Conservation (phyloP, 1,140 invertebrate species). For the Periplaneta americana region DNA sequence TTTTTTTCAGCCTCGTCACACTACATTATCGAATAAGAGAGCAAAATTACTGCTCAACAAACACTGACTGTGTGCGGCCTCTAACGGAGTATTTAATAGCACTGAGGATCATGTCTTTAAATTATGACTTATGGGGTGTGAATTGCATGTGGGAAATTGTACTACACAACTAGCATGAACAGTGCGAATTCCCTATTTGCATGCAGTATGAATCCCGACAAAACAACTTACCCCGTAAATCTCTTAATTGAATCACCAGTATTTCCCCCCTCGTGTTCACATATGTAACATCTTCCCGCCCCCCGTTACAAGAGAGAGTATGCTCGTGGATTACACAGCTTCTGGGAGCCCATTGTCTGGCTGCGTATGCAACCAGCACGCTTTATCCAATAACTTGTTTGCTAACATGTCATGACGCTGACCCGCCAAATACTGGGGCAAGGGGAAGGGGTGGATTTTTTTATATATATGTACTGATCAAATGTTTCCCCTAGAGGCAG, state of each 20-base stretch:
- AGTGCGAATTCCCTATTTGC: neutral
- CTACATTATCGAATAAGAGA: too few relatives aligned
- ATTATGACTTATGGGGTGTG: too few relatives aligned
- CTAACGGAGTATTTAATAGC: too few relatives aligned
- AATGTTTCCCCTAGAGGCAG: neutral
- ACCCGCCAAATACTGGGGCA: neutral
- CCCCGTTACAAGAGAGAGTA: neutral
- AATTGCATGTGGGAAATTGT: neutral
- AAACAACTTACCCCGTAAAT: neutral
- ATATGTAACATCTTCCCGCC: neutral
- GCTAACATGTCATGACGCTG: neutral
- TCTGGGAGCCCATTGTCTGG: neutral
- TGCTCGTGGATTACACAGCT: neutral
- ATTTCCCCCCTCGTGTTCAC: neutral
- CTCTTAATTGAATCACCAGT: neutral
- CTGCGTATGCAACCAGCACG: neutral
- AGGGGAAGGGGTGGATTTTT: neutral
- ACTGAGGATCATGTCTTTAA: too few relatives aligned
- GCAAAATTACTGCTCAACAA: too few relatives aligned
- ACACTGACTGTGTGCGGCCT: too few relatives aligned
- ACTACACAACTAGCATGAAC: neutral
- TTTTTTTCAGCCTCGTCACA: too few relatives aligned
- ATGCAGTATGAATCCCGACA: neutral
- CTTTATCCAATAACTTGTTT: neutral
- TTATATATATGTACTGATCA: neutral